Evolutionary conservation across 2,797 vertebrate genomes (phyloP).

Genomic region (Sebastes baramenuke): DNA sequence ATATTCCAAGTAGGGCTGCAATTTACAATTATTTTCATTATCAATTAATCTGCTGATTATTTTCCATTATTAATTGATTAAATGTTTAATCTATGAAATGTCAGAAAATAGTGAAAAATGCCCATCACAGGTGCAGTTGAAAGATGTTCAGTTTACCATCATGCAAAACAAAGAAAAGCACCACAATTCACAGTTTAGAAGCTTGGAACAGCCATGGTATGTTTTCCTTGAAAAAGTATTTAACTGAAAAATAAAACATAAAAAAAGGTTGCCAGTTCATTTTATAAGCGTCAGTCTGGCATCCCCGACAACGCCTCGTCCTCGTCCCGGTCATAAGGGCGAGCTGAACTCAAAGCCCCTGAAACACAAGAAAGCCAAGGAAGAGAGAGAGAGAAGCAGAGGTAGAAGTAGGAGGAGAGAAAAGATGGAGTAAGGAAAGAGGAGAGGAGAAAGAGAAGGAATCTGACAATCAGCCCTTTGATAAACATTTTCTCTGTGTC

Average conservation of each 20-base stretch:
- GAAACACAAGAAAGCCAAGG: slow-evolving; percentile 42
- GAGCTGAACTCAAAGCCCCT: slow-evolving; percentile 52
- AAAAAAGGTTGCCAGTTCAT: neutral
- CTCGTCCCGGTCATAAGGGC: neutral
- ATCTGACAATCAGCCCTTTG: slow-evolving; percentile 62
- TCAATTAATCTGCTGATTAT: neutral
- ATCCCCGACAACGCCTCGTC: neutral
- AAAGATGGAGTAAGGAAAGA: slow-evolving; percentile 20
- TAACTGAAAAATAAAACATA: neutral
- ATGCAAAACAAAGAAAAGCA: neutral
- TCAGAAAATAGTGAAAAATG: neutral
- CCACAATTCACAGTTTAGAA: neutral
- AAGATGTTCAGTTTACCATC: neutral
- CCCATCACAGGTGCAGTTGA: too few relatives aligned
- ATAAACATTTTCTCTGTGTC: slow-evolving; percentile 52
- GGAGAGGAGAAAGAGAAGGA: slow-evolving; percentile 25
- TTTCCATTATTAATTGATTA: neutral
- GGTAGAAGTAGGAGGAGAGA: neutral
- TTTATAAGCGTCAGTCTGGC: neutral
- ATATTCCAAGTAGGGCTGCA: neutral
- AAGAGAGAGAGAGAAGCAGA: neutral
- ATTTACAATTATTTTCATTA: too few relatives aligned
- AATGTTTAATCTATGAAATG: neutral
- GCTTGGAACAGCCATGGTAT: neutral
- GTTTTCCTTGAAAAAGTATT: neutral